These are phyloP conservation scores for Thymelicus lineola DNA, from an alignment of 2,888 invertebrate species.

Conservation along the genomic window DNA sequence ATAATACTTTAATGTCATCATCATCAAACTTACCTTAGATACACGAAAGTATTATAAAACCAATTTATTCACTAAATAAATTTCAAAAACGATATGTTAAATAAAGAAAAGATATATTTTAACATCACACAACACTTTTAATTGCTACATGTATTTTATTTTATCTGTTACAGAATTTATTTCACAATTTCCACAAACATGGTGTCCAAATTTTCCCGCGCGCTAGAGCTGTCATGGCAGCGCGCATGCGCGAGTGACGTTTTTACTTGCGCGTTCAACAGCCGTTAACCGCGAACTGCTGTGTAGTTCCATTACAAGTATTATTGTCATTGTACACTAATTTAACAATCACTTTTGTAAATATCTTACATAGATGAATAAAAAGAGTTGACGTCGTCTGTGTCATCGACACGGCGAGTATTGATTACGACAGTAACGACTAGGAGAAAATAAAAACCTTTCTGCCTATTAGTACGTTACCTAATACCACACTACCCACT, in stretches of 20 bases:
- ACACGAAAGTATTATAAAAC: not conserved
- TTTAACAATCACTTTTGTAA: slow-evolving; percentile 1
- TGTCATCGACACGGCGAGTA: not conserved
- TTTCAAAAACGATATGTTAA: not conserved
- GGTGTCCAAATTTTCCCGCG: slow-evolving; percentile 54
- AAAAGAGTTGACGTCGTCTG: not conserved
- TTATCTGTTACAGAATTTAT: not conserved
- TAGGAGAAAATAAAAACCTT: not conserved
- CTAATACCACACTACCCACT: too few relatives aligned
- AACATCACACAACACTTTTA: not conserved
- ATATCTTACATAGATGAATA: not conserved
- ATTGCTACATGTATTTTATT: not conserved
- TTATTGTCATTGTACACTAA: not conserved
- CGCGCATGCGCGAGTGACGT: slow-evolving; percentile 60
- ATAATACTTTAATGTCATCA: too few relatives aligned
- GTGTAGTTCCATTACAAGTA: slow-evolving; percentile 3
- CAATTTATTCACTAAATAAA: too few relatives aligned
- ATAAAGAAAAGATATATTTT: not conserved
- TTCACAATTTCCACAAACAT: slow-evolving; percentile 18
- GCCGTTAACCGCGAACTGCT: slow-evolving; percentile 64
- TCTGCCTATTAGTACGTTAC: not conserved
- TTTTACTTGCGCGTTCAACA: slow-evolving; percentile 69
- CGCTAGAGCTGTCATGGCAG: slow-evolving; percentile 44
- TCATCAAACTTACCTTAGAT: not conserved
- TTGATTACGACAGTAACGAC: not conserved